Conservation (phyloP, 2,888 invertebrate genomes). For the Hedychridium roseum region DNA sequence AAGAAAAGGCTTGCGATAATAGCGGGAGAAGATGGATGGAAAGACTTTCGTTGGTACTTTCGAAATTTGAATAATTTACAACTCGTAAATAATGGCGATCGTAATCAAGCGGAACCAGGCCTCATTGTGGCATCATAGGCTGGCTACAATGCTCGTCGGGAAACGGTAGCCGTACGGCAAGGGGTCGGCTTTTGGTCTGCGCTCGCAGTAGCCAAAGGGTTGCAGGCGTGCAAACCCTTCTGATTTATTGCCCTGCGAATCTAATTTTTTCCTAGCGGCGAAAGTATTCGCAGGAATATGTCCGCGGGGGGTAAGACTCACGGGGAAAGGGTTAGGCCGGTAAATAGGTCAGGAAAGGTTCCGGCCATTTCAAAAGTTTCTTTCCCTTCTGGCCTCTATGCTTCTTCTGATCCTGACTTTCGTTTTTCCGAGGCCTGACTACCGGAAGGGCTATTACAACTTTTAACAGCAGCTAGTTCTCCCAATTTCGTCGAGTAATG, state of each 20-base stretch:
- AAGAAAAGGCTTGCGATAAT: slow-evolving; percentile 25
- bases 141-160: slow-evolving; percentile 30
- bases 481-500: too few relatives aligned
- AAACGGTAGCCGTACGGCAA: slow-evolving; percentile 15
- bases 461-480: too few relatives aligned
- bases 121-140: slow-evolving; percentile 45
- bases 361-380: too few relatives aligned
- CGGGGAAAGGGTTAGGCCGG: not conserved
- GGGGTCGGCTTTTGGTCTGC: slow-evolving; percentile 23
- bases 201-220: slow-evolving; percentile 46
- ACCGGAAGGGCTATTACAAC: too few relatives aligned
- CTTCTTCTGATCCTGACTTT: too few relatives aligned
- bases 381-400: too few relatives aligned
- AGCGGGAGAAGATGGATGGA: slow-evolving; percentile 23
- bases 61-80: slow-evolving; percentile 54
- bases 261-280: slow-evolving; percentile 45
- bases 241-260: slow-evolving; percentile 58
- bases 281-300: slow-evolving; percentile 15
- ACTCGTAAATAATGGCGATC: slow-evolving; percentile 50
- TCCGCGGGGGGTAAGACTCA: not conserved
- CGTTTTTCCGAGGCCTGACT: too few relatives aligned
- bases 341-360: not conserved
- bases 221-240: slow-evolving; percentile 28
- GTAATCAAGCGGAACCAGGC: slow-evolving; percentile 50
- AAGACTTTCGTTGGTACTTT: slow-evolving; percentile 22